Evolutionary conservation across 2,113 vertebrate species (phyloP).

Genomic region (Recurvirostra avosetta): DNA sequence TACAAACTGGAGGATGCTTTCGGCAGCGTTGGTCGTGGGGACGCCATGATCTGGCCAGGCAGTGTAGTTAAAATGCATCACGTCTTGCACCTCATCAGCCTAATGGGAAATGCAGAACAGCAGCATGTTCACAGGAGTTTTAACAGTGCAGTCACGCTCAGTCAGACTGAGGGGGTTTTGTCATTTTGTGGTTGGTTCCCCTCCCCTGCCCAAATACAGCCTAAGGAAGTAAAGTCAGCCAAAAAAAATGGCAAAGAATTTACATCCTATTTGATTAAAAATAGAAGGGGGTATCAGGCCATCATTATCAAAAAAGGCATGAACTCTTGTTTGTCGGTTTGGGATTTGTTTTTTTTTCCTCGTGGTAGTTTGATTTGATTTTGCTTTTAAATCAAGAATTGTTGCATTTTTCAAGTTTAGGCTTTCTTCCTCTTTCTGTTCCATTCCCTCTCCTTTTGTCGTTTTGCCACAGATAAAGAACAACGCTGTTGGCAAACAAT

Average conservation of each 20-base stretch:
- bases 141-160: not conserved
- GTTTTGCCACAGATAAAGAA: not conserved
- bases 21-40: constrained; percentile 88
- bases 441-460: not conserved
- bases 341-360: not conserved
- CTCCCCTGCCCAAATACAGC: not conserved
- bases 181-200: not conserved
- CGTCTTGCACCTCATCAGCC: constrained; percentile 88
- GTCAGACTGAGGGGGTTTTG: not conserved
- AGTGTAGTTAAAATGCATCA: constrained; percentile 94
- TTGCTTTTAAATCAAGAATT: not conserved
- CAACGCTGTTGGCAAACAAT: not conserved
- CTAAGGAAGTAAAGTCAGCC: not conserved
- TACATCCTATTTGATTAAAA: not conserved
- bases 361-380: not conserved
- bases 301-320: not conserved
- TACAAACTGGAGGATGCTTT: constrained; percentile 95
- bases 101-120: constrained; percentile 37
- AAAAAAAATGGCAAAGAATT: not conserved
- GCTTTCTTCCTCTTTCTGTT: not conserved
- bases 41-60: constrained; percentile 97
- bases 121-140: not conserved
- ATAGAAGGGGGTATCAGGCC: not conserved
- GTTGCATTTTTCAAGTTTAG: not conserved
- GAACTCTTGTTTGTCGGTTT: not conserved